Percentiles rank a stretch among this genome's conserved stretches.
Conservation (phyloP, 1,140 invertebrate genomes). For the Calephelis virginiensis region DNA sequence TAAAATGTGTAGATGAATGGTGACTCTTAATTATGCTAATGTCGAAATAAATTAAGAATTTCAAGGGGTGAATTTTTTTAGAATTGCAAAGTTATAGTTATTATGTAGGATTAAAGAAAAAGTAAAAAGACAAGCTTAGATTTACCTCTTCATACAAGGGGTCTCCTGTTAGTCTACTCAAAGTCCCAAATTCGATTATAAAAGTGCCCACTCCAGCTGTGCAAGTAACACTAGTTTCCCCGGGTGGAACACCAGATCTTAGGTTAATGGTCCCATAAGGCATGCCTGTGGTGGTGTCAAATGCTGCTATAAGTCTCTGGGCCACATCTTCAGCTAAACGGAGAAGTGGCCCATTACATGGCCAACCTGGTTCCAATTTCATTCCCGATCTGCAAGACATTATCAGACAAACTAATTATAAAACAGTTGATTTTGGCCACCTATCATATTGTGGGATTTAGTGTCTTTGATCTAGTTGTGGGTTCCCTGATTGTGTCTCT, state of each 20-base stretch:
- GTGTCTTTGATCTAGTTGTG: no score
- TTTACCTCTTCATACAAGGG: slow-evolving; percentile 93
- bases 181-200: slow-evolving; percentile 96
- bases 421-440: no score
- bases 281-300: slow-evolving; percentile 96
- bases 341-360: slow-evolving; percentile 96
- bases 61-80: no score
- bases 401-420: slow-evolving; percentile 2
- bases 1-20: no score
- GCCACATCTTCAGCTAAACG: slow-evolving; percentile 96
- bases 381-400: slow-evolving; percentile 84
- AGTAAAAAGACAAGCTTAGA: no score
- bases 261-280: slow-evolving; percentile 99
- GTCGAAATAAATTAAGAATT: no score
- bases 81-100: no score
- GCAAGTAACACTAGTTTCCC: slow-evolving; percentile 97
- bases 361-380: slow-evolving; percentile 95
- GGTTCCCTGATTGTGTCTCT: no score
- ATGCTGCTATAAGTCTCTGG: slow-evolving; percentile 91
- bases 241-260: slow-evolving; percentile 93
- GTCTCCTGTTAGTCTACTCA: slow-evolving; percentile 96
- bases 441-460: no score
- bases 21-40: no score
- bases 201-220: slow-evolving; percentile 99
- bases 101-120: no score